Base-by-base conservation (phyloP, 53 echinoderm and acorn worm genomes). In the Astropecten irregularis region DNA sequence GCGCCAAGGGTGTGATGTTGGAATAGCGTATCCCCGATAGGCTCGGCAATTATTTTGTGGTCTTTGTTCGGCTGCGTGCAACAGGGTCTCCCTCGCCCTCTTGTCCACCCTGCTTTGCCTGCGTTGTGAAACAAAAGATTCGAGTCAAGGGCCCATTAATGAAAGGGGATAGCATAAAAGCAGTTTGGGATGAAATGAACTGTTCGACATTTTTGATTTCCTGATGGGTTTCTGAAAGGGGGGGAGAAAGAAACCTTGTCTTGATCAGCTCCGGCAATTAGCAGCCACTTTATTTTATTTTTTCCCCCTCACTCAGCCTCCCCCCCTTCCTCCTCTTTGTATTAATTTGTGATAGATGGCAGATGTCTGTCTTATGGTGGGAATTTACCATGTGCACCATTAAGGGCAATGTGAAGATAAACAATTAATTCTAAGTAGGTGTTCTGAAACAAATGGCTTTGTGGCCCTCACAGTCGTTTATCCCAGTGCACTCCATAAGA, bases 331-430 rank as follows among this genome's bases (percentile, higher is more conserved):
- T n/a, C n/a, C n/a, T n/a, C n/a, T n/a, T 58, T 2, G 18, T 65
- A 21, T 13, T 65, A 36, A 65, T 65, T 65, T 65, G 65, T 65
- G 27, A 65, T 65, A 21, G 39, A 65, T 36, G 20, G 65, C n/a
- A 25, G 61, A 32, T 61, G 31, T 16, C 29, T 32, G 63, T 65
- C 37, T 65, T 16, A n/a, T 14, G 14, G 65, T 18, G 65, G 35
- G 35, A 65, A 65, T 65, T 35, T 65, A 65, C 65, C 18, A 37
- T 31, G 18, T 29, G 2, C 38, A 65, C 18, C 59, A 28, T 0
- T 28, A n/a, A 13, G 21, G 59, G 27, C 59, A 6, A 1, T 35
- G 19, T 20, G 36, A 37, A 65, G 19, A 16, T 37, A 65, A 37
- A 65, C 65, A 65, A 65, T 65, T 29, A 65, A 21, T 9, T 65